These are phyloP conservation scores for Falco naumanni DNA, from an alignment of 2,797 vertebrate genomes.

Conservation along the genomic window DNA sequence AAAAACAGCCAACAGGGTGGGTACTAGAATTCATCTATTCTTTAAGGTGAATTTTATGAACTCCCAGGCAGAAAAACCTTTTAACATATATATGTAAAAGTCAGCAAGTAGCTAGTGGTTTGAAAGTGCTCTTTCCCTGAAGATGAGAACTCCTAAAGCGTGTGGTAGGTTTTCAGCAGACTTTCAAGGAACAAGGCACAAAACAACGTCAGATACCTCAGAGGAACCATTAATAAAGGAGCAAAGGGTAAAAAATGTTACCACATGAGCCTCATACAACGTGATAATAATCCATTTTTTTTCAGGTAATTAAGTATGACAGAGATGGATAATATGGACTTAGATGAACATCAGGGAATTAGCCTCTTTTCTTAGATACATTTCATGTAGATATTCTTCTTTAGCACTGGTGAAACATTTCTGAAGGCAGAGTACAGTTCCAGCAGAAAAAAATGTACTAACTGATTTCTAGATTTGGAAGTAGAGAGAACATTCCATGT, in stretches of 20 bases:
- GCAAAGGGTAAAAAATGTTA: not conserved
- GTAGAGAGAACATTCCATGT: not conserved
- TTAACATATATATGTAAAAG: not conserved
- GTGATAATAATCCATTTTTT: not conserved
- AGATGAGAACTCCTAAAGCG: not conserved
- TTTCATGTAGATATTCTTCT: not conserved
- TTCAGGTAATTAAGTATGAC: not conserved
- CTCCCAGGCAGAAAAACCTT: not conserved
- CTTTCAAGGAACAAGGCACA: not conserved
- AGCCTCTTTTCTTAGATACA: not conserved
- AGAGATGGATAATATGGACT: not conserved
- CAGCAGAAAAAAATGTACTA: not conserved
- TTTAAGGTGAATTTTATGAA: not conserved
- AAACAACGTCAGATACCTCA: not conserved
- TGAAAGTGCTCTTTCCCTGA: not conserved
- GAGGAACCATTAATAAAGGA: not conserved
- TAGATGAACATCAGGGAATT: not conserved
- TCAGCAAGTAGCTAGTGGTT: not conserved
- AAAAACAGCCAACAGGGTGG: not conserved
- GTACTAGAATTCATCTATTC: not conserved
- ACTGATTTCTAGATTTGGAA: not conserved
- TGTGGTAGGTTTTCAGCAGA: not conserved
- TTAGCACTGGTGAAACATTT: not conserved
- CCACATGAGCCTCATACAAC: rapidly evolving
- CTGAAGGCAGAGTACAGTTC: not conserved